phyloP scores from a whole-genome alignment of 1,140 invertebrate species.

The Tetramorium alpestre region DNA sequence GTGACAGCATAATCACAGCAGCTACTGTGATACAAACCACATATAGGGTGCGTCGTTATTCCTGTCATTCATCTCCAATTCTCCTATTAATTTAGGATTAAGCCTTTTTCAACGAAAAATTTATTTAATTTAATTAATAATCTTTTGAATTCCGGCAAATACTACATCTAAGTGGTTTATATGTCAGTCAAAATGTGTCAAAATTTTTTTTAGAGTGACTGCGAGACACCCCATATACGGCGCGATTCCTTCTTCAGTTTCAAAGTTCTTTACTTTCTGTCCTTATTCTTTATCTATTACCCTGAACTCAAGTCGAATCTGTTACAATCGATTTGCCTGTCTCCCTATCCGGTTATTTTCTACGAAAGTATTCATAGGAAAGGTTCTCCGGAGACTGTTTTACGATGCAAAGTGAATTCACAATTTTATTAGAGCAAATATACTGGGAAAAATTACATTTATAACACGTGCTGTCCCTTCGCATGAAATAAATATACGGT shows the following conservation, averaged over 20 bases:
- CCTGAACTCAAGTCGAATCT: slow-evolving; percentile 15
- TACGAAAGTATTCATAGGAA: slow-evolving; percentile 32
- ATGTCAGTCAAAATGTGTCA: background rate
- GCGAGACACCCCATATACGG: slow-evolving; percentile 7
- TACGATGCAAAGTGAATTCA: slow-evolving; percentile 25
- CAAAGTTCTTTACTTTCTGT: background rate
- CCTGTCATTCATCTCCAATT: background rate
- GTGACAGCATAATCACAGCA: slow-evolving; percentile 46
- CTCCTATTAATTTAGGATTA: background rate
- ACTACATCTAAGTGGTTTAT: background rate
- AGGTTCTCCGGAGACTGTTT: background rate
- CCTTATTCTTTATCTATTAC: background rate
- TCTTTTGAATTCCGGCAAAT: background rate
- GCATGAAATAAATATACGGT: background rate
- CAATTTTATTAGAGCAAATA: slow-evolving; percentile 36
- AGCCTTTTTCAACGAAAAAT: background rate
- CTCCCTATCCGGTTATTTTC: background rate
- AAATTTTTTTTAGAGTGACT: background rate
- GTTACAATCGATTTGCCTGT: slow-evolving; percentile 44
- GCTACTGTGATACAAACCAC: slow-evolving; percentile 12
- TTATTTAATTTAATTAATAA: slow-evolving; percentile 9
- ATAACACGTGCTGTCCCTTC: background rate
- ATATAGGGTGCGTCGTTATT: slow-evolving; percentile 10
- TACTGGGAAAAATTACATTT: slow-evolving; percentile 34
- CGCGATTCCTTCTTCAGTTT: background rate